Base-by-base conservation (phyloP, 2,888 invertebrate species). In the Microchrysa polita region DNA sequence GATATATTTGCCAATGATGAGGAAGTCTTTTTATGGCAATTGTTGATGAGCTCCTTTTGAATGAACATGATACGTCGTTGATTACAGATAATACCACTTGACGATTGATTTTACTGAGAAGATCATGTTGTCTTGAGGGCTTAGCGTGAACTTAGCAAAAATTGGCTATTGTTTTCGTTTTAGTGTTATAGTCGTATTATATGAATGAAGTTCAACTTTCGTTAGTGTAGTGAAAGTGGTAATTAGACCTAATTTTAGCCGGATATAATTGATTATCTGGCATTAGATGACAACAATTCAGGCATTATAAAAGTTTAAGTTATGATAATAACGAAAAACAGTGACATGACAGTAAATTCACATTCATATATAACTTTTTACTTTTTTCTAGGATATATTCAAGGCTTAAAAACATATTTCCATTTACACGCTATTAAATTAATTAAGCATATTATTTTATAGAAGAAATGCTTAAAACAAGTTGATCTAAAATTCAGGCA, bases 21-120 rank as follows among this genome's bases (percentile, higher is more conserved):
- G 61, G 63, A 61, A 72, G 34, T 72, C 23, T 60, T 61, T 7
- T 53, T 40, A 48, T 5, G 34, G 23, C 65, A 48, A 65, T 65
- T 48, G 65, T 23, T 44, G 65, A 48, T 48, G 7, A 2, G 27
- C 27, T 20, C 18, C 20, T 10, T 55, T 55, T 18, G 16, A 10
- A 22, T 55, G 18, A 10, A 55, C 14, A 55, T 55, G 55, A 16
- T 34, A 34, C 7, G 27, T 2, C 7, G 55, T 2, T n/a, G 10
- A 22, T 55, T 18, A 18, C 4, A 10, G 18, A 55, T 16, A n/a
- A 12, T 20, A 5, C 10, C 5, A 10, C 55, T 20, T 20, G 55
- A 55, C 48, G 18, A 55, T 18, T 18, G 48, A 20, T 18, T 20
- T n/a, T 16, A 22, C 2, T 22, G 14, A 65, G 27, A 44, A 22